Evolutionary conservation across 1,140 invertebrate genomes (phyloP).

Genomic region (Aphaenogaster ashmeadi): DNA sequence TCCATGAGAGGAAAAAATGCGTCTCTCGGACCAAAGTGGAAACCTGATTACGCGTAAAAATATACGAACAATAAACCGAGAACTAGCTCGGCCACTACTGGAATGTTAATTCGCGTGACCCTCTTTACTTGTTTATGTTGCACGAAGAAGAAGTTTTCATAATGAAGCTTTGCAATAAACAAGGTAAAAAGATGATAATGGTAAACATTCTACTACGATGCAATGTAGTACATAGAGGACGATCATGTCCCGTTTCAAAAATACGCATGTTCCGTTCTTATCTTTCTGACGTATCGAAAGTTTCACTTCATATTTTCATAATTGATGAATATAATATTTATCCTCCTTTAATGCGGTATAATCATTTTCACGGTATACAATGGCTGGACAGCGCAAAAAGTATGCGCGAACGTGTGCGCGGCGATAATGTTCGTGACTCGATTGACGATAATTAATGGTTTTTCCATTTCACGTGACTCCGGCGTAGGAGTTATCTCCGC

Average conservation of each 20-base stretch:
- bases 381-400: neutral
- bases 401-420: neutral
- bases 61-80: slow-evolving; percentile 47
- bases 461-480: slow-evolving; percentile 46
- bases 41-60: slow-evolving; percentile 45
- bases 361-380: slow-evolving; percentile 1
- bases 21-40: slow-evolving; percentile 12
- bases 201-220: slow-evolving; percentile 13
- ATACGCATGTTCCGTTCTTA: neutral
- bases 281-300: neutral
- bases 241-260: neutral
- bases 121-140: slow-evolving; percentile 44
- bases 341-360: neutral
- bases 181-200: slow-evolving; percentile 22
- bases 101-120: slow-evolving; percentile 56
- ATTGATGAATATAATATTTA: slow-evolving; percentile 40
- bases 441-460: slow-evolving; percentile 60
- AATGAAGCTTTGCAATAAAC: slow-evolving; percentile 36
- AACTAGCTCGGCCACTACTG: slow-evolving; percentile 46
- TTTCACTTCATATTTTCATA: neutral
- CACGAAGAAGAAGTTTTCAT: slow-evolving; percentile 18
- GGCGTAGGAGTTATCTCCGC: slow-evolving; percentile 34
- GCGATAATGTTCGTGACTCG: slow-evolving; percentile 46
- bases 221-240: neutral
- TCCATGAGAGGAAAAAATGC: neutral